Evolutionary conservation across 2,888 invertebrate genomes (phyloP), one percentile per base, ranked within the genome.

Genomic region (Diaprepes abbreviatus): DNA sequence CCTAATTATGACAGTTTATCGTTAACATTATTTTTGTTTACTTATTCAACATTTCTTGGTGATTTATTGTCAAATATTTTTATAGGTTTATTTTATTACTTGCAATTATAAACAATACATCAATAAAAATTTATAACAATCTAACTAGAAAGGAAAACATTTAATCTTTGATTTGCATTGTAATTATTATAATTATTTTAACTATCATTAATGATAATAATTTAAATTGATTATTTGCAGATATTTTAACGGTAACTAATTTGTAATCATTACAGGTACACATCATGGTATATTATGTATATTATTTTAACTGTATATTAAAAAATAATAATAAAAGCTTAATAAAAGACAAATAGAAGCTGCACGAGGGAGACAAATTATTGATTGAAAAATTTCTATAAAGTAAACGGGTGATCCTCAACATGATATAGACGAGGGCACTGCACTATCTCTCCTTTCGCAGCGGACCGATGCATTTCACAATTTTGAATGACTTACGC

Each of bases 1-100:
- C 80, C 80, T 81, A 81, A 82, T 81, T 81, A 80, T 81, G 79
- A 79, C 78, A 80, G 63, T 65, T 70, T 70, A 65, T 70, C 59
- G 70, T 65, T 52, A 28, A 40, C 69, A 79, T 78, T 76, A 72
- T 76, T 79, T 79, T 77, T 77, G 76, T 78, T 77, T 77, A 77
- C 63, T 54, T 45, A 50, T 57, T 62, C 57, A 63, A 48, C 59
- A 33, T 66, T 66, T 63, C 55, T 55, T 28, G 16, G 57, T 69
- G 69, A 72, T 72, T 72, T 72, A 72, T 69, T 66, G 57, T 45
- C 48, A 48, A 66, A 62, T 50, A 54, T 66, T 59, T 66, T 67
- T 64, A 59, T 67, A 19, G 31, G 31, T 54, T 60, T 50, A 21
- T 71, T 74, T 72, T 54, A 72, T 72, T 70, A 65, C 65, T 64